Evolutionary conservation across 2,797 vertebrate genomes (phyloP).

Genomic region (Melanotaenia nigrans): DNA sequence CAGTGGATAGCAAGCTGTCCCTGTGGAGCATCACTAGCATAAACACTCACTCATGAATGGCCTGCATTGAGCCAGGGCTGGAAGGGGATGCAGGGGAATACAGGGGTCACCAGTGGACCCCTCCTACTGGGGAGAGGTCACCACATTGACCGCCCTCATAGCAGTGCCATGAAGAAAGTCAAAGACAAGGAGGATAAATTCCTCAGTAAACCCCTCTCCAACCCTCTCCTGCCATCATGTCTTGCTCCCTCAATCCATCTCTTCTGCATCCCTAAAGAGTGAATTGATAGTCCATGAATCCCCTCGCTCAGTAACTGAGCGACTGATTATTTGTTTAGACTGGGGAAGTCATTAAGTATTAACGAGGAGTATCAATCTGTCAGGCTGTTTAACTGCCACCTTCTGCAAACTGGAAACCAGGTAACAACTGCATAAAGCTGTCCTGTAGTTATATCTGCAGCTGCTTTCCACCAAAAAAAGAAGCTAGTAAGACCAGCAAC

Average conservation of each 20-base stretch:
- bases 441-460: constrained; percentile 1
- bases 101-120: constrained; percentile 82
- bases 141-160: constrained; percentile 86
- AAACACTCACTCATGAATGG: constrained; percentile 92
- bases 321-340: constrained; percentile 89
- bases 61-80: constrained; percentile 87
- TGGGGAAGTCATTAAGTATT: constrained; percentile 78
- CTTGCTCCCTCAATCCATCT: constrained; percentile 60
- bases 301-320: constrained; percentile 56
- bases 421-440: constrained; percentile 17
- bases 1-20: constrained; percentile 86
- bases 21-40: constrained; percentile 87
- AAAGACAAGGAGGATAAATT: constrained; percentile 83
- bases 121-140: constrained; percentile 74
- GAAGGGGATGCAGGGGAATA: constrained; percentile 76
- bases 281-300: constrained; percentile 59
- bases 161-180: constrained; percentile 73
- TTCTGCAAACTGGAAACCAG: constrained; percentile 28
- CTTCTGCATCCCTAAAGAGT: constrained; percentile 37
- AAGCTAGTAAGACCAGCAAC: neutral
- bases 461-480: constrained; percentile 2
- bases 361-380: constrained; percentile 63
- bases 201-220: constrained; percentile 77
- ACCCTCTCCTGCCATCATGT: constrained; percentile 69
- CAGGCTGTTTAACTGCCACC: constrained; percentile 33